A percentile compares a stretch with the other conserved stretches of the same genome.
Conservation (phyloP, 2,888 invertebrate genomes). For the Caenorhabditis afra region DNA sequence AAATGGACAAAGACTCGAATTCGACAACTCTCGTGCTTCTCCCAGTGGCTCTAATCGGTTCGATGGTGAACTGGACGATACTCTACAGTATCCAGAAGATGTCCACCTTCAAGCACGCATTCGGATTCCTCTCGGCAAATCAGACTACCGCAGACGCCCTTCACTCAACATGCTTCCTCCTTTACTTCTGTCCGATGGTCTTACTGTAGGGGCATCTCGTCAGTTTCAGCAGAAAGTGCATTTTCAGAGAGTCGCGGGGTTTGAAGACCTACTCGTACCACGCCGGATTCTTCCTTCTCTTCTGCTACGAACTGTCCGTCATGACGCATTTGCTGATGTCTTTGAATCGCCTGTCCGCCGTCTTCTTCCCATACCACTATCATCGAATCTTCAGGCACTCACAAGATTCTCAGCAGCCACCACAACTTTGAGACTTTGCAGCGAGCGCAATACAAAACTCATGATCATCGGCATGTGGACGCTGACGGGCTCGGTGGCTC, state of each 20-base stretch:
- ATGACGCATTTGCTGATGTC: slow-evolving; percentile 58
- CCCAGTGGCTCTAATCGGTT: slow-evolving; percentile 51
- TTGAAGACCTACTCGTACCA: slow-evolving; percentile 37
- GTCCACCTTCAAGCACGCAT: slow-evolving; percentile 57
- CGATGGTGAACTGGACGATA: slow-evolving; percentile 55
- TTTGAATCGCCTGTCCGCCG: slow-evolving; percentile 53
- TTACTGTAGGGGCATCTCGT: slow-evolving; percentile 50
- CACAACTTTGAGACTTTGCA: no score
- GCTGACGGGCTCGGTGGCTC: slow-evolving; percentile 24
- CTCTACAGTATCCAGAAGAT: slow-evolving; percentile 46
- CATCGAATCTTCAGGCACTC: slow-evolving; percentile 15
- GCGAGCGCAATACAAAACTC: slow-evolving; percentile 17
- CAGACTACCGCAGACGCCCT: slow-evolving; percentile 59
- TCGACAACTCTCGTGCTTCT: not conserved
- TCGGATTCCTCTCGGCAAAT: slow-evolving; percentile 56
- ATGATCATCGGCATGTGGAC: slow-evolving; percentile 36
- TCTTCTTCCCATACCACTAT: slow-evolving; percentile 31
- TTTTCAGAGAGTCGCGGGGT: slow-evolving; percentile 30
- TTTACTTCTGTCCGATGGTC: slow-evolving; percentile 60
- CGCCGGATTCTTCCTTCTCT: slow-evolving; percentile 55
- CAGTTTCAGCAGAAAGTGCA: not conserved
- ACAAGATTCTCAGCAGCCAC: no score
- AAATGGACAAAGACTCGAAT: no score
- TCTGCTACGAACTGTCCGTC: slow-evolving; percentile 60
- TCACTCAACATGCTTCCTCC: slow-evolving; percentile 50